Percentiles rank a stretch among this genome's conserved stretches.
Evolutionary conservation across 1,140 invertebrate species (phyloP).

Genomic region (Stegodyphus mimosarum): DNA sequence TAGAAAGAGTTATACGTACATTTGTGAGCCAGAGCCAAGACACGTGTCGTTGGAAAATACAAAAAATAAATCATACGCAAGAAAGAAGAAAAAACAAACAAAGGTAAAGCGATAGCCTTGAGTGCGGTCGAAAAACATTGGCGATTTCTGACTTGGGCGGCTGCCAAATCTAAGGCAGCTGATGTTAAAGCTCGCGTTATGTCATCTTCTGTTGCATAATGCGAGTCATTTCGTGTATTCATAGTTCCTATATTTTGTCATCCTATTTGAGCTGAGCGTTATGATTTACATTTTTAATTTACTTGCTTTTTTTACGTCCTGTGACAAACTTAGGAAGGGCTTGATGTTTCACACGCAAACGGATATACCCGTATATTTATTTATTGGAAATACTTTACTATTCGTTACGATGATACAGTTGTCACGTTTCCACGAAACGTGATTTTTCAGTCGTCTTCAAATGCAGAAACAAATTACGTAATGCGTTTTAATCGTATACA

Average conservation of each 20-base stretch:
- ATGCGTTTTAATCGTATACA: no score
- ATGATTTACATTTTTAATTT: not conserved
- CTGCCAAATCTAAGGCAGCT: not conserved
- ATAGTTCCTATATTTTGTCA: not conserved
- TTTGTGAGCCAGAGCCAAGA: not conserved
- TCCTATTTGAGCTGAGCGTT: not conserved
- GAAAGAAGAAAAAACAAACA: slow-evolving; percentile 21
- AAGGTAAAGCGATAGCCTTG: slow-evolving; percentile 43
- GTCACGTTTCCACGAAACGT: no score
- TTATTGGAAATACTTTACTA: not conserved
- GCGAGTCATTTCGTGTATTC: slow-evolving; percentile 25
- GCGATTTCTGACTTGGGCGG: slow-evolving; percentile 8
- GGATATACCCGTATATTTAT: not conserved
- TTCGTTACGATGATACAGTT: no score
- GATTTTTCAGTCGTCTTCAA: no score
- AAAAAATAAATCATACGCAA: not conserved
- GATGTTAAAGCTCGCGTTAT: slow-evolving; percentile 10
- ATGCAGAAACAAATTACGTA: no score
- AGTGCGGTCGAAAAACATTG: slow-evolving; percentile 41
- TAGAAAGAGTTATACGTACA: no score
- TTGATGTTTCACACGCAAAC: no score
- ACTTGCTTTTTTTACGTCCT: not conserved
- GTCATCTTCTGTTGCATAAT: slow-evolving; percentile 44
- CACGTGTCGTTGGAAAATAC: slow-evolving; percentile 34
- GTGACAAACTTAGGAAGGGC: not conserved